These are phyloP conservation scores for Syngnathus scovelli DNA, from an alignment of 2,113 vertebrate species.

Conservation along the genomic window DNA sequence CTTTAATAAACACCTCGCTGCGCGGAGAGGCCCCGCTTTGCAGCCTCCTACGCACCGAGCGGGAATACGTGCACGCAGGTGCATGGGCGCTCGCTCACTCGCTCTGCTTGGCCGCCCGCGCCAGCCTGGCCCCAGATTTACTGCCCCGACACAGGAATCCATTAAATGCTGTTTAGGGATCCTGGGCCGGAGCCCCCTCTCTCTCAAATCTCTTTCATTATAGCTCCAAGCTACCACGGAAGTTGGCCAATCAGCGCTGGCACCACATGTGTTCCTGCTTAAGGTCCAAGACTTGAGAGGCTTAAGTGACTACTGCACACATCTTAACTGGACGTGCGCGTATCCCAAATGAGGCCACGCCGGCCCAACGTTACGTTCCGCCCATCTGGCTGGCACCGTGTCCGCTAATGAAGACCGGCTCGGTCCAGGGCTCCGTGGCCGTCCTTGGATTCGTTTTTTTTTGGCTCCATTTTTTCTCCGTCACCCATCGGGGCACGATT, in stretches of 20 bases:
- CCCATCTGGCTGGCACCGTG: constrained; percentile 60
- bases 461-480: constrained; percentile 7
- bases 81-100: constrained; percentile 50
- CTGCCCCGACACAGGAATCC: constrained; percentile 77
- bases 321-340: constrained; percentile 52
- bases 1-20: constrained; percentile 71
- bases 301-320: constrained; percentile 70
- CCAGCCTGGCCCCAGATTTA: constrained; percentile 73
- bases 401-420: constrained; percentile 63
- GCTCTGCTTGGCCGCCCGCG: constrained; percentile 42
- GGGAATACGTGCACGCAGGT: constrained; percentile 59
- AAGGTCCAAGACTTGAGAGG: constrained; percentile 60
- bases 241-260: constrained; percentile 63
- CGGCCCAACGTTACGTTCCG: constrained; percentile 61
- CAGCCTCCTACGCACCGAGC: constrained; percentile 30
- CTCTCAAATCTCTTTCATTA: constrained; percentile 76
- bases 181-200: constrained; percentile 61
- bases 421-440: constrained; percentile 41
- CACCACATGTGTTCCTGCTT: constrained; percentile 76
- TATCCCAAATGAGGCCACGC: constrained; percentile 62
- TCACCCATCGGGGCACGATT: constrained; percentile 36
- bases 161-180: constrained; percentile 80
- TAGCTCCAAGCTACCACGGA: constrained; percentile 69
- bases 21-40: constrained; percentile 48
- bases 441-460: not conserved